Evolutionary conservation across 2,888 invertebrate genomes (phyloP).

Genomic region (Drosophila mettleri): DNA sequence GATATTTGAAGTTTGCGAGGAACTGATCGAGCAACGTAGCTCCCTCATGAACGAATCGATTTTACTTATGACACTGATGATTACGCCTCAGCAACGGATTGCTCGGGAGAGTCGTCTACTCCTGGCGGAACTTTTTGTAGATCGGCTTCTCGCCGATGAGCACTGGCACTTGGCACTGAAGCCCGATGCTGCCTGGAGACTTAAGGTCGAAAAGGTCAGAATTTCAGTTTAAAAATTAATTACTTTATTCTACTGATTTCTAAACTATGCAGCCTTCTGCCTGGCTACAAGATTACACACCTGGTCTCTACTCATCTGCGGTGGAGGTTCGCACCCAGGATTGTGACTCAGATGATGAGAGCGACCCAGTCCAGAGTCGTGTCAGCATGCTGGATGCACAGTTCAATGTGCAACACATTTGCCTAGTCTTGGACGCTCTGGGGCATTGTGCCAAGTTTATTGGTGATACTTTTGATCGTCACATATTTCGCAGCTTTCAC

Average conservation of each 20-base stretch:
- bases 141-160: slow-evolving; percentile 80
- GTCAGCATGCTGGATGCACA: slow-evolving; percentile 86
- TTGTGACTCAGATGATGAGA: slow-evolving; percentile 82
- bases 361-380: slow-evolving; percentile 52
- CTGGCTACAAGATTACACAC: slow-evolving; percentile 83
- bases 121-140: slow-evolving; percentile 70
- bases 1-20: slow-evolving; percentile 88
- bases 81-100: slow-evolving; percentile 46
- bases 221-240: not conserved
- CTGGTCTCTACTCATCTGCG: slow-evolving; percentile 84
- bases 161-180: slow-evolving; percentile 83
- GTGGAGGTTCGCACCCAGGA: slow-evolving; percentile 83
- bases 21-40: slow-evolving; percentile 86
- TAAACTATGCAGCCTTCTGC: slow-evolving; percentile 61
- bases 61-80: slow-evolving; percentile 73
- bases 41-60: slow-evolving; percentile 87
- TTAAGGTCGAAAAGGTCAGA: slow-evolving; percentile 73
- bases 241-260: slow-evolving; percentile 1
- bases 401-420: slow-evolving; percentile 88
- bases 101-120: slow-evolving; percentile 46
- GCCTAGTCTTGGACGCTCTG: slow-evolving; percentile 89
- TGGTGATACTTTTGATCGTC: slow-evolving; percentile 86
- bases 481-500: slow-evolving; percentile 89
- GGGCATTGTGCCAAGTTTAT: slow-evolving; percentile 88
- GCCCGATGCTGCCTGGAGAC: slow-evolving; percentile 74